Conservation (phyloP, 2,797 vertebrate species). For the Pachyuromys duprasi region DNA sequence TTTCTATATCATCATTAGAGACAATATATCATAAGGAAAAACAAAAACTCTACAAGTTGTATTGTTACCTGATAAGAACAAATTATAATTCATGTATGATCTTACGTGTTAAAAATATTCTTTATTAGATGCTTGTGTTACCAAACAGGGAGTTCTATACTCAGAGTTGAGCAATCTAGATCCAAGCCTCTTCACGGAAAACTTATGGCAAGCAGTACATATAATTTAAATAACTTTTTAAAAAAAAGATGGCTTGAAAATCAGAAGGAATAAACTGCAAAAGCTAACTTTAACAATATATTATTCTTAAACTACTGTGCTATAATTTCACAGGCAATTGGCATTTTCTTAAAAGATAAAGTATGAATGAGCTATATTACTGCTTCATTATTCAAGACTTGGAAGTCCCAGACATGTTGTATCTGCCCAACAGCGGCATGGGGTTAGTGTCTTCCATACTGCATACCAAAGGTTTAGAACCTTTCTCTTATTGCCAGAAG, state of each 20-base stretch:
- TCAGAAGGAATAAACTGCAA: neutral
- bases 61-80: neutral
- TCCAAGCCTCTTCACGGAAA: neutral
- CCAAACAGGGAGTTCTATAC: neutral
- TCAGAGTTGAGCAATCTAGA: neutral
- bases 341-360: neutral
- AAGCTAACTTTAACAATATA: neutral
- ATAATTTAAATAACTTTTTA: neutral
- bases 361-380: neutral
- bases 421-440: neutral
- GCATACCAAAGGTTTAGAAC: neutral
- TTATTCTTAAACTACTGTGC: neutral
- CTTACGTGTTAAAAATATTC: neutral
- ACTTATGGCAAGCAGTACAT: neutral
- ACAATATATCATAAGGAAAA: neutral
- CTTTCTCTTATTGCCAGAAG: neutral
- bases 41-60: neutral
- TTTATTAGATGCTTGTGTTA: neutral
- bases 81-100: neutral
- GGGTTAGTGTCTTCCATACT: too few species aligned
- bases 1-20: neutral
- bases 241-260: neutral
- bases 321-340: neutral
- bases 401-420: rapidly evolving
- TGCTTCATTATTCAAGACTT: neutral